Percentiles rank a stretch among this genome's conserved stretches.
Evolutionary conservation across 2,113 vertebrate species (phyloP).

Genomic region (Acanthisitta chloris): DNA sequence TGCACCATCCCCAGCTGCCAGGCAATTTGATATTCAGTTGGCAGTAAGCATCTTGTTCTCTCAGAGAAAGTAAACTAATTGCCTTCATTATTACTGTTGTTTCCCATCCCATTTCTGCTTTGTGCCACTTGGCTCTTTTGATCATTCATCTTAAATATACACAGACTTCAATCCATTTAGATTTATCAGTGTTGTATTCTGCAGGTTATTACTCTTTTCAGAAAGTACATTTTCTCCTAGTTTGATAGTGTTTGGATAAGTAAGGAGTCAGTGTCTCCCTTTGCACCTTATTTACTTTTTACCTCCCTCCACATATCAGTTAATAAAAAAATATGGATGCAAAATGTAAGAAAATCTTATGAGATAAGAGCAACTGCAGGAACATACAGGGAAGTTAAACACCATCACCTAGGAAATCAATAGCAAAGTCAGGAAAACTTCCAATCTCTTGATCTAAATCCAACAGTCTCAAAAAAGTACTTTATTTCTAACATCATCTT

Average conservation of each 20-base stretch:
- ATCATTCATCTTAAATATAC: slow-evolving; percentile 42
- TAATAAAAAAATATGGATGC: slow-evolving; percentile 18
- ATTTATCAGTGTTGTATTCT: not conserved
- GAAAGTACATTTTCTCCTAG: not conserved
- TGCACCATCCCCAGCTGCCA: not conserved
- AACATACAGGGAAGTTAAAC: not conserved
- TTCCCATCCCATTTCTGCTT: slow-evolving; percentile 13
- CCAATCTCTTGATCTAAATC: not conserved
- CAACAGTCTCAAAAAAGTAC: not conserved
- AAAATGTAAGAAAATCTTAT: not conserved
- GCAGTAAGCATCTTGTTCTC: slow-evolving; percentile 34
- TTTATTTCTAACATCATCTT: not conserved
- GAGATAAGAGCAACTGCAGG: not conserved
- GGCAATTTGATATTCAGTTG: slow-evolving; percentile 8
- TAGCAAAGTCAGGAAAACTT: not conserved
- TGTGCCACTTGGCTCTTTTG: slow-evolving; percentile 37
- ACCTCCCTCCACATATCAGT: not conserved
- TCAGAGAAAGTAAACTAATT: slow-evolving; percentile 46
- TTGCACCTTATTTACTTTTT: not conserved
- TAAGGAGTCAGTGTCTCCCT: not conserved
- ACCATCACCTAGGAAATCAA: not conserved
- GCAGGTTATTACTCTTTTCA: not conserved
- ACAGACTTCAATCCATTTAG: not conserved
- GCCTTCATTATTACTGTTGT: slow-evolving; percentile 44
- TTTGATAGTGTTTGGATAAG: not conserved